These are phyloP conservation scores for Calypte anna DNA, from an alignment of 2,113 vertebrate genomes.

Conservation along the genomic window DNA sequence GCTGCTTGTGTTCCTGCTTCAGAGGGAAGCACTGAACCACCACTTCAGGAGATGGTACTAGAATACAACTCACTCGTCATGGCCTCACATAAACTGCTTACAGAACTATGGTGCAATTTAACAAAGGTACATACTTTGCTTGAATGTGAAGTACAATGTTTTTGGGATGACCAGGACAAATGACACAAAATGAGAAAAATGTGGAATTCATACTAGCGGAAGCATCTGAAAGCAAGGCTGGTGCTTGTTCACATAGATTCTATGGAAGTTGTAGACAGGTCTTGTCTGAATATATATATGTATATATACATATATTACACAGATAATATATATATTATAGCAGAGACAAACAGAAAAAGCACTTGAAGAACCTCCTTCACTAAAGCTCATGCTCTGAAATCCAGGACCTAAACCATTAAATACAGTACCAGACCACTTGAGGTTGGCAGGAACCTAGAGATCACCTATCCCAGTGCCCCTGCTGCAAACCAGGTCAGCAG, in stretches of 20 bases:
- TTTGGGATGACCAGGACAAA: not conserved
- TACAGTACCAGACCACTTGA: not conserved
- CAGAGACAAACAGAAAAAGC: not conserved
- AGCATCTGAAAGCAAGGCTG: not conserved
- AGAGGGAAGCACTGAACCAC: not conserved
- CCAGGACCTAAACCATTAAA: not conserved
- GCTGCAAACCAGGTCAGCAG: not conserved
- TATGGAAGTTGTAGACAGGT: not conserved
- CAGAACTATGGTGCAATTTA: not conserved
- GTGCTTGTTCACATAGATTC: fast-evolving
- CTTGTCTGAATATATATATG: not conserved
- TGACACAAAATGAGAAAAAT: not conserved
- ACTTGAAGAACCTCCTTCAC: not conserved
- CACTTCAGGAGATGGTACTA: not conserved
- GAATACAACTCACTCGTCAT: not conserved
- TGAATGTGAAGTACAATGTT: not conserved
- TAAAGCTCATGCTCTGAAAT: not conserved
- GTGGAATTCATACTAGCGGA: not conserved
- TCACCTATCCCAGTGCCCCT: too few species aligned
- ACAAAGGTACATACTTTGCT: not conserved
- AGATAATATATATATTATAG: too few species aligned
- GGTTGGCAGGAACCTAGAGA: too few species aligned
- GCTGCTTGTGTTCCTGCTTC: not conserved
- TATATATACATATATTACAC: not conserved
- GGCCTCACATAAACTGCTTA: not conserved